Base-by-base conservation (phyloP, 2,113 vertebrate species). In the Paramormyrops kingsleyae region DNA sequence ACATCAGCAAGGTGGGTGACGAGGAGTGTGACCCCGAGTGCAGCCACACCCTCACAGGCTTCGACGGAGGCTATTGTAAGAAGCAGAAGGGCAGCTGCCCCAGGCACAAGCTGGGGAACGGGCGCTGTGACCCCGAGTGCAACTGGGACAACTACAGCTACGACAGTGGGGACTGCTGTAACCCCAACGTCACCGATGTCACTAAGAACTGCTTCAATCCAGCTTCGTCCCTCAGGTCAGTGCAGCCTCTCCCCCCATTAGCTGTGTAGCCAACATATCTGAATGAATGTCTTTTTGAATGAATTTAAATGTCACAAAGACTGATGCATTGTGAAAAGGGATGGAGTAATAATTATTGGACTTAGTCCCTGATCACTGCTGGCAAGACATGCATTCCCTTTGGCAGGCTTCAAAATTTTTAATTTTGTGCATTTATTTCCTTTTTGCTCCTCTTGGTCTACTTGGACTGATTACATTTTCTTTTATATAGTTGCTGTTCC, bases 191-290 rank as follows among this genome's bases (percentile, higher is more conserved):
- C 93, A 99, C 99, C 0, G 98, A 99, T n/a, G 98, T 99, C 95
- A 99, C 98, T 91, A 98, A 97, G 95, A 99, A 98, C 0, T 99
- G 99, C 95, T 99, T 99, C 94, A 97, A 99, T 91, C 98, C 97
- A 0, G 96, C 97, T 70, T 99, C 98, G 91, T 97, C 96, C 27
- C 93, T 98, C 97, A 99, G 98, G 99, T 99, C 97, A 96, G 95
- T 70, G 15, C 42, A 46, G 52, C 87, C 52, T 44, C 35, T 88
- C 8, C 13, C 21, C 35, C 31, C 50, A 39, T 17, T 13, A 56
- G 3, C 5, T 3, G 27, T 85, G 2, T 35, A 50, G 47, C 49
- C 50, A 6, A 59, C 27, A 53, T 86, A n/a, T 86, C n/a, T 86
- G 47, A 27, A 15, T 86, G n/a, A 50, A 49, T 87, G 24, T 86